These are phyloP conservation scores for Seriola rivoliana DNA, from an alignment of 2,113 vertebrate genomes.

Conservation along the genomic window DNA sequence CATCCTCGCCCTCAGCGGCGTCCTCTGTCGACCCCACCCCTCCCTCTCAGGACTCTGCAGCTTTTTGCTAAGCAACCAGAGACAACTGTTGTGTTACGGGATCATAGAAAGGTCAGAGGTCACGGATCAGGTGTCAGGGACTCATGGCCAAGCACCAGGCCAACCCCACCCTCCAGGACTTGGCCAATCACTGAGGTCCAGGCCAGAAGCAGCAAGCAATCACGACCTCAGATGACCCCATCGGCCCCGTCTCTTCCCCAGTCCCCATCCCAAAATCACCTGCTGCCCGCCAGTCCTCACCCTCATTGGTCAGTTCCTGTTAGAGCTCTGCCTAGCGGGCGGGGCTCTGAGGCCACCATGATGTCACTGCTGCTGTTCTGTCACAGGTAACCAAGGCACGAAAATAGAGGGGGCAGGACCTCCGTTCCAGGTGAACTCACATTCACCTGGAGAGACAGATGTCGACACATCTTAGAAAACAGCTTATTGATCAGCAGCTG, in stretches of 20 bases:
- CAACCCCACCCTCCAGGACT: background rate
- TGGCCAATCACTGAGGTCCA: slow-evolving; percentile 8
- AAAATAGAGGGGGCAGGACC: background rate
- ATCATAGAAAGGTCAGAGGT: slow-evolving; percentile 44
- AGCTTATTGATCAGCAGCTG: background rate
- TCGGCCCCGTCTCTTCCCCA: background rate
- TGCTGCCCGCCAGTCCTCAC: background rate
- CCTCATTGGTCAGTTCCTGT: slow-evolving; percentile 41
- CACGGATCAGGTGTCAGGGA: slow-evolving; percentile 30
- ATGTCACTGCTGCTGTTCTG: slow-evolving; percentile 65
- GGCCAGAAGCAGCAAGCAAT: background rate
- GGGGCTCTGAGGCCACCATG: slow-evolving; percentile 48
- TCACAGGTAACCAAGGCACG: slow-evolving; percentile 59
- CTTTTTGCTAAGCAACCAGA: slow-evolving; percentile 51
- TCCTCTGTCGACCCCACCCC: slow-evolving; percentile 48
- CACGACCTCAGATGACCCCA: background rate
- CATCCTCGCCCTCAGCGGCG: slow-evolving; percentile 10
- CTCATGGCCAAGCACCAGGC: slow-evolving; percentile 56
- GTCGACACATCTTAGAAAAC: background rate
- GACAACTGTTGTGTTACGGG: slow-evolving; percentile 26
- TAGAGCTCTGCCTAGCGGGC: background rate
- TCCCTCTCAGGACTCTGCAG: slow-evolving; percentile 40
- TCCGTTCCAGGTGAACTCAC: background rate
- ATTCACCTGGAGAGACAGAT: background rate
- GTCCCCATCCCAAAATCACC: background rate